A percentile compares a stretch with the other conserved stretches of the same genome.
These are phyloP conservation scores for Sphenodon punctatus DNA, from an alignment of 2,797 vertebrate species.

Conservation along the genomic window DNA sequence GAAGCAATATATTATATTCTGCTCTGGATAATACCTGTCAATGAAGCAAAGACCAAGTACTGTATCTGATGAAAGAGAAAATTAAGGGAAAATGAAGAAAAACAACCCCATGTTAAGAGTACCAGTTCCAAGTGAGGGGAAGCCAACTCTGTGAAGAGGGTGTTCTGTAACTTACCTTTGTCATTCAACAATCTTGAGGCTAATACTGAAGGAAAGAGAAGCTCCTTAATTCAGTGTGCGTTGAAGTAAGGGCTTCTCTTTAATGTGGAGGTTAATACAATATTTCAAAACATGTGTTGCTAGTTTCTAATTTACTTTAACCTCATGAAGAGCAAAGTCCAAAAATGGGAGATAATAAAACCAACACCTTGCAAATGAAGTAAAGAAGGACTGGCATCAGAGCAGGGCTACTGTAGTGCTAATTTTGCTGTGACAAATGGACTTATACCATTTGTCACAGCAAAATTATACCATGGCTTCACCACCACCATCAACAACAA, in stretches of 20 bases:
- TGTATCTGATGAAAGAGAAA: constrained; percentile 3
- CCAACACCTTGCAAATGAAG: too few species aligned
- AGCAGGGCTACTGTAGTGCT: too few species aligned
- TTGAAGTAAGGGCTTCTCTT: constrained; percentile 23
- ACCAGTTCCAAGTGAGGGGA: background rate
- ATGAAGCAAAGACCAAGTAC: background rate
- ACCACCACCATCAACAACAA: too few species aligned
- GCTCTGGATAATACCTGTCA: constrained; percentile 16
- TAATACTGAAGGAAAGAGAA: constrained; percentile 33
- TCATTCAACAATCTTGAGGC: background rate
- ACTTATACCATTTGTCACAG: too few species aligned
- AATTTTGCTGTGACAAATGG: too few species aligned
- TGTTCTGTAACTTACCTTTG: background rate
- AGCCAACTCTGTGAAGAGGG: fast-evolving
- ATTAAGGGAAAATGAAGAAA: constrained; percentile 21
- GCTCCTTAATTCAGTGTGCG: constrained; percentile 15
- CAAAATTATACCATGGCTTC: too few species aligned
- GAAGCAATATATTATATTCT: constrained; percentile 34
- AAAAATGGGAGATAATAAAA: too few species aligned
- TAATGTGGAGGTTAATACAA: too few species aligned
- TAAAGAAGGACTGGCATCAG: too few species aligned
- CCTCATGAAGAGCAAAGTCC: too few species aligned
- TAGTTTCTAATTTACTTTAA: too few species aligned
- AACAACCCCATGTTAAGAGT: background rate
- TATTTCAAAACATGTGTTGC: too few species aligned